Evolutionary conservation across 1,140 invertebrate genomes (phyloP), one percentile per base, ranked within the genome.

Genomic region (Paraescarpia echinospica): DNA sequence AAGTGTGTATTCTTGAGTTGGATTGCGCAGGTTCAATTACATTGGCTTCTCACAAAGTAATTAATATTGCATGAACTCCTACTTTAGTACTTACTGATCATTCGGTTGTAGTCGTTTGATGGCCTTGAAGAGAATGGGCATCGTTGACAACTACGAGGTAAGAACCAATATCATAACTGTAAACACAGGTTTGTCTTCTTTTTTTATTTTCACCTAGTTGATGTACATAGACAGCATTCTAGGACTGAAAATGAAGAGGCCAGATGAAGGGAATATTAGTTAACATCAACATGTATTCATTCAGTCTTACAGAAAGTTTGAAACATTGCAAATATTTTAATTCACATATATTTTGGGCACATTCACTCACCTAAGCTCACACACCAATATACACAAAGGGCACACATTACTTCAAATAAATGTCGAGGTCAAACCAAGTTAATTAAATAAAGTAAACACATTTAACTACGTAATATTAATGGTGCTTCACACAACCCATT

Each of bases 111-210:
- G 99, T 97, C 98, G 99, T 35, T 96, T 99, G 4, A 99, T 99
- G 99, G 99, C 99, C 0, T 96, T 99, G 90, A 99, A 99, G 95
- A 96, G 98, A 94, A 99, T 99, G 99, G 99, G 99, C 89, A 99
- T 99, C 94, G 99, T 99, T 2, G 97, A 99, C 93, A 98, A 99
- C 96, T 99, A 99, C 97, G 99, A 99, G 95, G 96, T 96, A 94
- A 91, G 93, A 90, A 22, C 35, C 22, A 77, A 77, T 31, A 77
- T 31, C 4, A 77, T 27, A 51, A 51, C 18, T 51, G 48, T 51
- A 27, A 77, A 77, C 59, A 77, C 14, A 18, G 8, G 59, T 18
- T 14, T 77, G 59, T 18, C 59, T 77, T 77, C 18, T 22, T 77
- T 77, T 77, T 27, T 77, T n/a, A n/a, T 22, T 77, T 77, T 48